A percentile compares a stretch with the other conserved stretches of the same genome.
Conservation (phyloP, 2,797 vertebrate species). For the Sebastes reedi region DNA sequence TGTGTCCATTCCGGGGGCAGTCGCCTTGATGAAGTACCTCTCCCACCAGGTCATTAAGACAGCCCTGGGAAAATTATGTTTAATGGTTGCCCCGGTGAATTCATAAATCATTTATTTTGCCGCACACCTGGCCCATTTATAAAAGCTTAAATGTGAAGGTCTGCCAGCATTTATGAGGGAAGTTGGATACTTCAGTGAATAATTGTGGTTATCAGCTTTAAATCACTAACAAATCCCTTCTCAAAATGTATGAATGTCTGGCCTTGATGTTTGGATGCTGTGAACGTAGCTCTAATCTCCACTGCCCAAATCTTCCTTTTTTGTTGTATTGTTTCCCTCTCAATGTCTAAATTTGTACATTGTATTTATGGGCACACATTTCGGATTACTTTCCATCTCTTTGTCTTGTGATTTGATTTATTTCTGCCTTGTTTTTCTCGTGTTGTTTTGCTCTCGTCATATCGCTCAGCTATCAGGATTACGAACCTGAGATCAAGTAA, state of each 20-base stretch:
- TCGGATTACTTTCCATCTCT: slow-evolving; percentile 8
- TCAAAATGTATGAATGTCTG: slow-evolving; percentile 25
- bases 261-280: slow-evolving; percentile 23
- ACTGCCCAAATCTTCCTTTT: slow-evolving; percentile 7
- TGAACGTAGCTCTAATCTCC: slow-evolving; percentile 19
- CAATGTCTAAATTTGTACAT: slow-evolving; percentile 35
- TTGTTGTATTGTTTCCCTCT: slow-evolving; percentile 30
- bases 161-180: slow-evolving; percentile 68
- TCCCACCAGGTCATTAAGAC: slow-evolving; percentile 83
- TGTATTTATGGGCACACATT: slow-evolving; percentile 20
- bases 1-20: slow-evolving; percentile 66
- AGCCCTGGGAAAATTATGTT: slow-evolving; percentile 83
- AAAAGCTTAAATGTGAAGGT: slow-evolving; percentile 66
- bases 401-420: slow-evolving; percentile 31
- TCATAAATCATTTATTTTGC: slow-evolving; percentile 85
- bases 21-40: slow-evolving; percentile 79
- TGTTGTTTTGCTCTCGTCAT: slow-evolving; percentile 71
- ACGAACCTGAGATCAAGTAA: slow-evolving; percentile 98
- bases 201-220: slow-evolving; percentile 56
- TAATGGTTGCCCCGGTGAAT: slow-evolving; percentile 79
- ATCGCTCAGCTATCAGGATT: slow-evolving; percentile 95
- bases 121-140: slow-evolving; percentile 82
- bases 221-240: slow-evolving; percentile 38
- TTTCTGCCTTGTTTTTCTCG: slow-evolving; percentile 44
- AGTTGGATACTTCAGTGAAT: slow-evolving; percentile 52